These are phyloP conservation scores for Aleiodes leptofemur DNA, from an alignment of 2,888 invertebrate species.

Conservation along the genomic window DNA sequence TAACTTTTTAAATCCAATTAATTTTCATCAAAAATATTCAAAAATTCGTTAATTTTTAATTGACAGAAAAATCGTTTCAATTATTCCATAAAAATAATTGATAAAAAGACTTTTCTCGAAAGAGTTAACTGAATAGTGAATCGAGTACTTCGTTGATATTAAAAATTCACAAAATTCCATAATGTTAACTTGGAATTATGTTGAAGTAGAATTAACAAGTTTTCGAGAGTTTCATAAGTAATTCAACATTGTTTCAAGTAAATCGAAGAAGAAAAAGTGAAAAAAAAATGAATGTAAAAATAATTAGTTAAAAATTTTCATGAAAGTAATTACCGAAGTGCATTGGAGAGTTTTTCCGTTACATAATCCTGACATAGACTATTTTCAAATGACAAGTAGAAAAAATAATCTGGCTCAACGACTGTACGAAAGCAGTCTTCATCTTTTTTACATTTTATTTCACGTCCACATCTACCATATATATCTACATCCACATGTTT, in stretches of 20 bases:
- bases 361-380: conserved; percentile 83
- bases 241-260: neutral
- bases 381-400: conserved; percentile 85
- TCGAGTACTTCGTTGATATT: no score
- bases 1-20: no score
- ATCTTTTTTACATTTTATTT: conserved; percentile 71
- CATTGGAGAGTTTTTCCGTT: conserved; percentile 81
- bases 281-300: conserved; percentile 19
- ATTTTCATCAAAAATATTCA: no score
- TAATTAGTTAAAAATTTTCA: neutral
- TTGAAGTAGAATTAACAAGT: neutral
- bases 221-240: neutral
- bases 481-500: conserved; percentile 79
- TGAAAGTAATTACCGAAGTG: conserved; percentile 74
- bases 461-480: conserved; percentile 80
- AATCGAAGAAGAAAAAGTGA: neutral
- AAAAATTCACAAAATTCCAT: no score
- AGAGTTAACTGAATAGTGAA: no score
- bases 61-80: no score
- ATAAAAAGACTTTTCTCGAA: no score
- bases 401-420: conserved; percentile 80
- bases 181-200: neutral
- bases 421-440: conserved; percentile 69
- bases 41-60: no score
- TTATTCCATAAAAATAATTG: no score